Evolutionary conservation across 2,888 invertebrate genomes (phyloP), one percentile per base, ranked within the genome.

Genomic region (Helleia helle): DNA sequence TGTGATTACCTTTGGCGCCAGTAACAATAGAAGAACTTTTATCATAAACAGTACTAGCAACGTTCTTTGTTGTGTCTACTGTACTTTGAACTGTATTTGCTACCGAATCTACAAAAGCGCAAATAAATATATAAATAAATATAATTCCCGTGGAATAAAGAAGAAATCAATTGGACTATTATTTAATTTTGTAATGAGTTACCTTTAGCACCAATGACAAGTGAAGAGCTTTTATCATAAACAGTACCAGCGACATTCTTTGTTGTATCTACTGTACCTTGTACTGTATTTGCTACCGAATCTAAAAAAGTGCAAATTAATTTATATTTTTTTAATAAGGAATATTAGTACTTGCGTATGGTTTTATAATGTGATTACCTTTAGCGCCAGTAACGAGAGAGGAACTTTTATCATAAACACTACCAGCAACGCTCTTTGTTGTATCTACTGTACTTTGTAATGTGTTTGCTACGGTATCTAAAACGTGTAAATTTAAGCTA

Each of bases 61-160:
- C 61, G 38, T 55, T 62, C 51, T 65, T 72, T 14, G 72, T 69
- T n/a, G 62, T 54, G 42, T 70, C 70, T 53, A 72, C 57, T 42
- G 65, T 55, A 6, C 49, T 43, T 15, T 47, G 36, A 17, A 55
- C 42, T 36, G 69, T 64, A 50, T 44, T 65, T 48, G 65, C 55
- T 53, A 69, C 65, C 9, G 62, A 62, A 56, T 72, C 70, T 72
- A 72, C 50, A 65, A 70, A n/a, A n/a, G n/a, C n/a, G n/a, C n/a
- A n/a, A n/a, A n/a, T n/a, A n/a, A n/a, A n/a, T n/a, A n/a, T n/a
- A n/a, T n/a, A n/a, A n/a, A n/a, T n/a, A n/a, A n/a, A n/a, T n/a
- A n/a, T n/a, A n/a, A n/a, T n/a, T n/a, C n/a, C n/a, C n/a, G n/a
- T n/a, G n/a, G n/a, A n/a, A n/a, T n/a, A n/a, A n/a, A n/a, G n/a